phyloP scores from a whole-genome alignment of 1,140 invertebrate genomes.

The Tribolium madens region DNA sequence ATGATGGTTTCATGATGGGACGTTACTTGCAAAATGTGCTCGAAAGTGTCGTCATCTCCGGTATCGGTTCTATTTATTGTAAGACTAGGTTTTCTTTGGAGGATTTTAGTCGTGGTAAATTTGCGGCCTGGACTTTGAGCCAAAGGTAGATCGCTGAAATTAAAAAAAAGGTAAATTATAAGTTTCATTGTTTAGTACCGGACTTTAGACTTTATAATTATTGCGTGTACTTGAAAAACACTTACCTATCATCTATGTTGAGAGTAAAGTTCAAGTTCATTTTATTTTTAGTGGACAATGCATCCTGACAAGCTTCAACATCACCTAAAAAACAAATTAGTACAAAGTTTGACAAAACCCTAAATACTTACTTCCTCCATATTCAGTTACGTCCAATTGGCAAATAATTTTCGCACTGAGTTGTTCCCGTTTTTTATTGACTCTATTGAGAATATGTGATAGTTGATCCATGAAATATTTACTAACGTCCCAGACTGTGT shows the following conservation, averaged over 20 bases:
- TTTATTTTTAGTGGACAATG: constrained; percentile 67
- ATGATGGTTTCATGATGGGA: constrained; percentile 88
- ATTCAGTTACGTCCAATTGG: constrained; percentile 78
- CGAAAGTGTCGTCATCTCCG: constrained; percentile 81
- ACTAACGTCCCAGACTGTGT: constrained; percentile 68
- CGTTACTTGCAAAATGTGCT: constrained; percentile 87
- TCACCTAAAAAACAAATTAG: constrained; percentile 61
- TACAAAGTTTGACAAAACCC: constrained; percentile 31
- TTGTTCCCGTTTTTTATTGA: constrained; percentile 69
- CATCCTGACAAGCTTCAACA: constrained; percentile 64
- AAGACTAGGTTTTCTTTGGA: constrained; percentile 65
- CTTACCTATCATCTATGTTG: constrained; percentile 71
- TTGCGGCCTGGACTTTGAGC: constrained; percentile 58
- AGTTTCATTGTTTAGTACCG: not conserved
- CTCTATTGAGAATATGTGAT: constrained; percentile 66
- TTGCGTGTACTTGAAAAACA: constrained; percentile 31
- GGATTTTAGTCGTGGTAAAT: constrained; percentile 58
- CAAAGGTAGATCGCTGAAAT: constrained; percentile 65
- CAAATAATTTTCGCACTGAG: constrained; percentile 74
- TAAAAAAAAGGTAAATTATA: constrained; percentile 27
- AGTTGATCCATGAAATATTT: constrained; percentile 72
- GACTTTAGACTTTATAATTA: constrained; percentile 25
- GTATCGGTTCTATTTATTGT: constrained; percentile 67
- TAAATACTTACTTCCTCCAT: constrained; percentile 68
- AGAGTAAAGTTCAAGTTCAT: constrained; percentile 78